These are phyloP conservation scores for Rhodeus uyekii DNA, from an alignment of 2,797 vertebrate species.

Conservation along the genomic window DNA sequence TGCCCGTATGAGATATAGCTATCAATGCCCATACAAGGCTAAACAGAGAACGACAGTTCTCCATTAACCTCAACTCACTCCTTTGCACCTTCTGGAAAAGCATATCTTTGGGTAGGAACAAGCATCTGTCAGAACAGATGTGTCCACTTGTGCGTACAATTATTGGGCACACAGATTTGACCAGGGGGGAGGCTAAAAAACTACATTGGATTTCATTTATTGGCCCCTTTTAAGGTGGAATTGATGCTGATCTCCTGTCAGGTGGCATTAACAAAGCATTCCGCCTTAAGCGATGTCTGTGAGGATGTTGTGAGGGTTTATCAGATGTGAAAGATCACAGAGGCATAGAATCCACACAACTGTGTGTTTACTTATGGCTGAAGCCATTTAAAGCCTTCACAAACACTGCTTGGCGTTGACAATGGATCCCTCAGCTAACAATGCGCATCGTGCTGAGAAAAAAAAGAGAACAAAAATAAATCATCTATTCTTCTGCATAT, in stretches of 20 bases:
- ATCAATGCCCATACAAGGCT: constrained; percentile 10
- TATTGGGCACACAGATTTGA: constrained; percentile 24
- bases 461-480: not conserved
- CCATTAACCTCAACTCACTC: not conserved
- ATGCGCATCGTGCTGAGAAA: not conserved
- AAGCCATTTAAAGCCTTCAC: constrained; percentile 17
- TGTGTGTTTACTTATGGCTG: constrained; percentile 10
- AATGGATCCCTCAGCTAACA: constrained; percentile 1
- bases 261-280: constrained; percentile 31
- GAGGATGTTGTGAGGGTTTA: constrained; percentile 37
- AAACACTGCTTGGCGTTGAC: not conserved
- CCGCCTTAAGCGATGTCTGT: constrained; percentile 39
- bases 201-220: constrained; percentile 41
- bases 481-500: not conserved
- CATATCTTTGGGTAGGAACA: constrained; percentile 35
- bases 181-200: constrained; percentile 39
- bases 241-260: constrained; percentile 22
- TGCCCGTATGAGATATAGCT: constrained; percentile 23
- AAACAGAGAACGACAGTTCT: constrained; percentile 8
- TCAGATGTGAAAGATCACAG: constrained; percentile 40
- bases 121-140: constrained; percentile 52
- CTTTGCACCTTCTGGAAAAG: constrained; percentile 32
- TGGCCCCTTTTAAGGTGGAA: constrained; percentile 46
- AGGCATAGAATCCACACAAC: constrained; percentile 8
- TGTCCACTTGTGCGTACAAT: constrained; percentile 22